These are phyloP conservation scores for Hippocampus abdominalis DNA, from an alignment of 2,113 vertebrate genomes.

Conservation along the genomic window DNA sequence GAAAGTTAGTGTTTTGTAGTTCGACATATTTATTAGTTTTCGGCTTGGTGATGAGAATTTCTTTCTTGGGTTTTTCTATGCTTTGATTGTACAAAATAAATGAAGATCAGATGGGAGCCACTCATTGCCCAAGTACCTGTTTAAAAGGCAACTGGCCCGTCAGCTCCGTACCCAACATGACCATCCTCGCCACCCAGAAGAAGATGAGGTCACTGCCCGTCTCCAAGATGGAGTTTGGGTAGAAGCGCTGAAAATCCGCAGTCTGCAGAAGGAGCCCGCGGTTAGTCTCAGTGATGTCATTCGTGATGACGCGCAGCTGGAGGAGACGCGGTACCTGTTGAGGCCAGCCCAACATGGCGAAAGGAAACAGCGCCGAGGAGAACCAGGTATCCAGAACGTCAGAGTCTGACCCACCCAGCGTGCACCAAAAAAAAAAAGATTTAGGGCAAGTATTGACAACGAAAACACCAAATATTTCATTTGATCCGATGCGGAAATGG, in stretches of 20 bases:
- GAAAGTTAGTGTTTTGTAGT: too few species aligned
- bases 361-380: conserved; percentile 86
- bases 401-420: conserved; percentile 66
- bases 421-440: neutral
- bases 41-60: too few species aligned
- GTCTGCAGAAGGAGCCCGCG: conserved; percentile 60
- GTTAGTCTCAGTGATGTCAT: neutral
- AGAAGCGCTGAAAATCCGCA: conserved; percentile 78
- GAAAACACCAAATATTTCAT: neutral
- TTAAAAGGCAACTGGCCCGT: conserved; percentile 82
- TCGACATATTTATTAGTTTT: too few species aligned
- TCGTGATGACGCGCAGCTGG: neutral
- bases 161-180: conserved; percentile 84
- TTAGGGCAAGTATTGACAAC: neutral
- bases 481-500: neutral
- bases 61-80: too few species aligned
- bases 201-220: conserved; percentile 90
- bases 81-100: too few species aligned
- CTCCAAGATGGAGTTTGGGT: conserved; percentile 84
- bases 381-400: conserved; percentile 92
- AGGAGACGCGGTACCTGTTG: conserved; percentile 61
- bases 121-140: conserved; percentile 64
- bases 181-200: conserved; percentile 93
- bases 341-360: conserved; percentile 90
- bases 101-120: neutral